Evolutionary conservation across 2,888 invertebrate species (phyloP).

Genomic region (Sphaerophoria taeniata): DNA sequence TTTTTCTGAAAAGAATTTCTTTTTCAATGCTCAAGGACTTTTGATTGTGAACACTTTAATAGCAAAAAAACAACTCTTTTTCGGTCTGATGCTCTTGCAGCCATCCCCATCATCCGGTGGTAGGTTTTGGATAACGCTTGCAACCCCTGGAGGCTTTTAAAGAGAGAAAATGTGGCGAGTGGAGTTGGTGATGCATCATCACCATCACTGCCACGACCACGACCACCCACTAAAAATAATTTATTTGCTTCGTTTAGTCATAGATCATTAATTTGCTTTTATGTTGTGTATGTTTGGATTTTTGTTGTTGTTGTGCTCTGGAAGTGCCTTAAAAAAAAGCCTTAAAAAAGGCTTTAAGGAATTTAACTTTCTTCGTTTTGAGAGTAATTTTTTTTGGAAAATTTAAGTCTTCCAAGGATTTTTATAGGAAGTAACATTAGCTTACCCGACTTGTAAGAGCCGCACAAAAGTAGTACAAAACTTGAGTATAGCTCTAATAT

Average conservation of each 20-base stretch:
- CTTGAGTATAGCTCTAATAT: no score
- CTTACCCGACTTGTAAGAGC: no score
- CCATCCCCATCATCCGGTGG: background rate
- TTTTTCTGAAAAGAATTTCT: constrained; percentile 8
- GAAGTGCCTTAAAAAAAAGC: no score
- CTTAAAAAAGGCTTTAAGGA: no score
- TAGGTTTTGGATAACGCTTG: background rate
- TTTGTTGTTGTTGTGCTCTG: background rate
- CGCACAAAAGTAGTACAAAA: no score
- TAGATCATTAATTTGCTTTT: constrained; percentile 69
- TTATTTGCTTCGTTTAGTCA: constrained; percentile 56
- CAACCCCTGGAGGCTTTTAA: constrained; percentile 14
- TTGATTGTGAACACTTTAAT: constrained; percentile 51
- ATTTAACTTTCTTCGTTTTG: no score
- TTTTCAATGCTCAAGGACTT: constrained; percentile 41
- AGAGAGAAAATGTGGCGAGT: background rate
- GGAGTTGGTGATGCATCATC: constrained; percentile 7
- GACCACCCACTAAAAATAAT: constrained; percentile 7
- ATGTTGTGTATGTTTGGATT: constrained; percentile 3
- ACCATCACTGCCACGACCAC: background rate
- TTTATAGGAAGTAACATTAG: no score
- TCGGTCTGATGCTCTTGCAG: constrained; percentile 49
- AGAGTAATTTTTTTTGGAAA: no score
- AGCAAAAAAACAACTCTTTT: constrained; percentile 33
- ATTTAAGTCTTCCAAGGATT: no score